Evolutionary conservation across 1,140 invertebrate species (phyloP), one percentile per base, ranked within the genome.

Genomic region (Popillia japonica): DNA sequence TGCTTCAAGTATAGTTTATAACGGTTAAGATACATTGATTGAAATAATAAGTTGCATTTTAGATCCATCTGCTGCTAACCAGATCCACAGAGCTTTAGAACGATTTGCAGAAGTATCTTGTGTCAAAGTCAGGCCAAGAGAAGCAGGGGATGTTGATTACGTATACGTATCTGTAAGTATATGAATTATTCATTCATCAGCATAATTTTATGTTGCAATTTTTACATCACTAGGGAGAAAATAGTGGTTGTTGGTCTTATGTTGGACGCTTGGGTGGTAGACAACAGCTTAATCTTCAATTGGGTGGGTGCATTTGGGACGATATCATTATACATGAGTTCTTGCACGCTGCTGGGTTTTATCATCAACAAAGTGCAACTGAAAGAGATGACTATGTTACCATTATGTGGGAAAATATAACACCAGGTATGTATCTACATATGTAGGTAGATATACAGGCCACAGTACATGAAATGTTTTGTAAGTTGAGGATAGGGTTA

Each of bases 61-160:
- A 76, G 75, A 23, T 42, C 2, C 14, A 55, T 0, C 6, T 41
- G 23, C 40, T 42, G 17, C 11, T 22, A 4, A 40, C 14, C 23
- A 22, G 2, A 74, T 74, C 17, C 2, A 74, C 34, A 40, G 40
- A 44, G 72, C 72, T 42, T 14, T 74, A 11, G 2, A 74, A 20
- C 2, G 40, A 74, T 74, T 41, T 17, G 72, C 72, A 4, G 20
- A 8, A n/a, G 20, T 41, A n/a, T 74, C 72, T 27, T 80, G 75
- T 17, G 22, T 78, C 2, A 78, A 9, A 17, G 78, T 78, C 3
- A 17, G 78, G 44, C 91, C 90, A 0, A 88, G 91, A 83, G 88
- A 82, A 0, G 87, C 87, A 0, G 79, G 85, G 2, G 90, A 94
- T 79, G 82, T 72, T 0, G 93, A 95, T 84, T 95, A 94, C 84